Percentiles rank a stretch among this genome's conserved stretches.
Evolutionary conservation across 2,113 vertebrate species (phyloP).

Genomic region (Synodontis membranacea): DNA sequence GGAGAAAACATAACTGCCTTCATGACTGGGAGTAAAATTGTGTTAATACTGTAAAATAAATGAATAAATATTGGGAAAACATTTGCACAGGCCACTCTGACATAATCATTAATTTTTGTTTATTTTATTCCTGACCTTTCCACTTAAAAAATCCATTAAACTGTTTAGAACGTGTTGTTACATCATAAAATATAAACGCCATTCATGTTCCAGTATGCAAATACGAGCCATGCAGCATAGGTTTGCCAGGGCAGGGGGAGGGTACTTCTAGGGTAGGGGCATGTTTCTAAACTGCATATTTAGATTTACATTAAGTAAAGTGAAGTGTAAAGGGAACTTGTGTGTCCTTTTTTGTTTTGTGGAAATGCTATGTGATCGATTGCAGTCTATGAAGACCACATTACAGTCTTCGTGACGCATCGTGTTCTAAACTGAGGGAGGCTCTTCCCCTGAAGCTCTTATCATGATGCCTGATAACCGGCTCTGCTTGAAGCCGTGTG

Average conservation of each 20-base stretch:
- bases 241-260: background rate
- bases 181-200: background rate
- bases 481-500: background rate
- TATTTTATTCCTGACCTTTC: background rate
- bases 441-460: background rate
- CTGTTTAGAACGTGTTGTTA: background rate
- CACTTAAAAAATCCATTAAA: background rate
- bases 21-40: background rate
- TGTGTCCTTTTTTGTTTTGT: background rate
- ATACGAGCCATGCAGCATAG: background rate
- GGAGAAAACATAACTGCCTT: background rate
- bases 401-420: background rate
- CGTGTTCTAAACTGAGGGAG: background rate
- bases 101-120: background rate
- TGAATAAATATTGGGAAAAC: background rate
- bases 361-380: background rate
- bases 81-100: background rate
- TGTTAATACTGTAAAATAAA: background rate
- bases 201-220: background rate
- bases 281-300: constrained; percentile 1
- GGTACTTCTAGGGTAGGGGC: background rate
- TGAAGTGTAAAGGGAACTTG: background rate
- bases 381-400: no score
- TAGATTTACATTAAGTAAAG: background rate
- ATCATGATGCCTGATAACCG: background rate